phyloP scores from a whole-genome alignment of 2,797 vertebrate species.

The Nannoperca australis region DNA sequence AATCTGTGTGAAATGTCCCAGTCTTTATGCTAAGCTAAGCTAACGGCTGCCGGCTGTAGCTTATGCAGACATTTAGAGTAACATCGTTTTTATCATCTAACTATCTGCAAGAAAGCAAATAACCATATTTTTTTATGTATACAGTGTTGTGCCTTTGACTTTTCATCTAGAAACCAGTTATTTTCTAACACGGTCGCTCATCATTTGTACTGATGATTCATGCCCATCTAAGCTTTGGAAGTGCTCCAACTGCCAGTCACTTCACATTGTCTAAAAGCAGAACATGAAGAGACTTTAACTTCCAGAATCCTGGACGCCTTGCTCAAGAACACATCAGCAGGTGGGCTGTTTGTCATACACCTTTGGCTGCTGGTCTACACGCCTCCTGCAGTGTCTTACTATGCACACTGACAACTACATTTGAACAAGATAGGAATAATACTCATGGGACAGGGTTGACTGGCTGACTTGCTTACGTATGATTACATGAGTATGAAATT shows the following conservation, averaged over 20 bases:
- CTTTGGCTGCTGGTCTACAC: conserved; percentile 1
- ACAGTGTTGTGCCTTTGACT: conserved; percentile 16
- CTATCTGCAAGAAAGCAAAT: not conserved
- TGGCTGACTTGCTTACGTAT: conserved; percentile 37
- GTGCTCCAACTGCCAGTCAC: not conserved
- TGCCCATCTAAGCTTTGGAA: not conserved
- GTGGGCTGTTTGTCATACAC: not conserved
- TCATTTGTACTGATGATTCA: conserved; percentile 34
- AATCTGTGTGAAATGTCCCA: not conserved
- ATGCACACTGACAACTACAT: not conserved
- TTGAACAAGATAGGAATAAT: not conserved
- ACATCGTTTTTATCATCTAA: not conserved
- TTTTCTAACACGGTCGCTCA: conserved; percentile 11
- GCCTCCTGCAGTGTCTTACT: not conserved
- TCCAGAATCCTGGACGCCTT: not conserved
- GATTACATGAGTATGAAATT: conserved; percentile 30
- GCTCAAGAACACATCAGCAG: conserved; percentile 5
- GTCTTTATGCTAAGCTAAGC: not conserved
- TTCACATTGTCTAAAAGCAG: conserved; percentile 2
- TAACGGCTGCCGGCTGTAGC: not conserved
- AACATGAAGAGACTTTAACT: not conserved
- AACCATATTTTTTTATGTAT: not conserved
- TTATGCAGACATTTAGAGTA: not conserved
- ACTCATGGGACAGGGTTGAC: conserved; percentile 3
- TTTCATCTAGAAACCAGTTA: conserved; percentile 14